Conservation (phyloP, 2,888 invertebrate species). For the Nebria brevicollis region DNA sequence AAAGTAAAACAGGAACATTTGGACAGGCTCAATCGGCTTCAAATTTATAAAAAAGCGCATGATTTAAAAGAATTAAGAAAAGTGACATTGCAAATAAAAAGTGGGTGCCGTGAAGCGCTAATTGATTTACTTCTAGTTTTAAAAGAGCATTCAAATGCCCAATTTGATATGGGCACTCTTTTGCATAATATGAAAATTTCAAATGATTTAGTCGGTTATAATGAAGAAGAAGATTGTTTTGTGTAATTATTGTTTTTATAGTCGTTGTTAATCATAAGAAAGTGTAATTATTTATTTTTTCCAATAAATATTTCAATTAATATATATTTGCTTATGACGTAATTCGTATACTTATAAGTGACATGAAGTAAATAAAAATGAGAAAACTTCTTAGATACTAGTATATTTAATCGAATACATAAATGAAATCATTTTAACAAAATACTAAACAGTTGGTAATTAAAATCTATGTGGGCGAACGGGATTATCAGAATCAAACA, state of each 20-base stretch:
- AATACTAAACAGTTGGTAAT: conserved; percentile 48
- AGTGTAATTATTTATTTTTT: conserved; percentile 18
- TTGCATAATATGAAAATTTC: conserved; percentile 66
- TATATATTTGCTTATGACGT: conserved; percentile 18
- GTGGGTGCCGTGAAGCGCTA: conserved; percentile 67
- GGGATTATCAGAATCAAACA: conserved; percentile 90
- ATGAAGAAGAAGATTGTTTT: conserved; percentile 66
- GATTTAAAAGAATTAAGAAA: conserved; percentile 65
- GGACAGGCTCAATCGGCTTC: conserved; percentile 51
- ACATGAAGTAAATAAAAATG: no score
- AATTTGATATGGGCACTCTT: conserved; percentile 65
- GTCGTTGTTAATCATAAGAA: neutral
- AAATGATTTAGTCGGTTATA: conserved; percentile 64
- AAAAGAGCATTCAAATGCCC: conserved; percentile 61
- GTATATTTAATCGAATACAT: neutral
- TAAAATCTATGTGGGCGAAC: conserved; percentile 82
- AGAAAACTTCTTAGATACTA: no score
- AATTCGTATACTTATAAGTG: no score
- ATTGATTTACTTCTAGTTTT: conserved; percentile 65
- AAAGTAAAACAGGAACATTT: conserved; percentile 50
- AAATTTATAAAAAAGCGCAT: conserved; percentile 56
- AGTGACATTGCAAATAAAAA: conserved; percentile 67
- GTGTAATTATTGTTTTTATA: conserved; percentile 50
- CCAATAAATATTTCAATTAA: conserved; percentile 40
- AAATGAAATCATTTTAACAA: conserved; percentile 16